Conservation (phyloP, 2,888 invertebrate species). For the Ophion costatus region DNA sequence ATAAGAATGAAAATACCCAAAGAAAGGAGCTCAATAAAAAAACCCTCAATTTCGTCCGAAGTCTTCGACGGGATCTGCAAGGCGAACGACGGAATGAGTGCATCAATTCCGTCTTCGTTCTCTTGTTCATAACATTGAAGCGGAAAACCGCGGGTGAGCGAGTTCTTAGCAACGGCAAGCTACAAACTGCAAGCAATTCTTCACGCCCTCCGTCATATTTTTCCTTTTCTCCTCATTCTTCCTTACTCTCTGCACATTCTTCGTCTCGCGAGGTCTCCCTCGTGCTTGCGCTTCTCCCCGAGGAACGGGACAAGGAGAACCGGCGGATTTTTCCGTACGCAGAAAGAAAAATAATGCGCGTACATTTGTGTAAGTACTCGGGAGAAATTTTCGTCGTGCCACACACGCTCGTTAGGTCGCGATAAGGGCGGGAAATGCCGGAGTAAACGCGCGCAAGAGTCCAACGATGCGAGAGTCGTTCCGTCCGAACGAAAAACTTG, state of each 20-base stretch:
- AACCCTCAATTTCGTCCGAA: background rate
- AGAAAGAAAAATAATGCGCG: constrained; percentile 20
- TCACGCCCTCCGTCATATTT: constrained; percentile 28
- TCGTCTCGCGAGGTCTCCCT: constrained; percentile 22
- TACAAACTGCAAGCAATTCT: constrained; percentile 50
- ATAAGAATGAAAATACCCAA: background rate
- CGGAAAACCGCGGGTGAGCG: background rate
- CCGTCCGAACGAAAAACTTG: background rate
- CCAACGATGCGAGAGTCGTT: background rate
- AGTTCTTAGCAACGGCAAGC: constrained; percentile 14
- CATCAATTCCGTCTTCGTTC: constrained; percentile 40
- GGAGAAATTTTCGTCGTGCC: constrained; percentile 6
- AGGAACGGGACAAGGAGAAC: background rate
- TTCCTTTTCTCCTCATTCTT: constrained; percentile 7
- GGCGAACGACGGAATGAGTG: background rate
- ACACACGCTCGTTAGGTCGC: background rate
- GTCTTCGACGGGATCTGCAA: background rate
- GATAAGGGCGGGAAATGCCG: background rate
- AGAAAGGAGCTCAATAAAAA: background rate
- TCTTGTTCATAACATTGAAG: constrained; percentile 49
- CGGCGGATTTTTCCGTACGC: background rate
- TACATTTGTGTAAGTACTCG: background rate
- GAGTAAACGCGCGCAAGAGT: background rate
- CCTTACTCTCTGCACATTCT: constrained; percentile 2
- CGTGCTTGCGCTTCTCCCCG: background rate